Base-by-base conservation (phyloP, 2,888 invertebrate genomes). In the Zelleria hepariella region DNA sequence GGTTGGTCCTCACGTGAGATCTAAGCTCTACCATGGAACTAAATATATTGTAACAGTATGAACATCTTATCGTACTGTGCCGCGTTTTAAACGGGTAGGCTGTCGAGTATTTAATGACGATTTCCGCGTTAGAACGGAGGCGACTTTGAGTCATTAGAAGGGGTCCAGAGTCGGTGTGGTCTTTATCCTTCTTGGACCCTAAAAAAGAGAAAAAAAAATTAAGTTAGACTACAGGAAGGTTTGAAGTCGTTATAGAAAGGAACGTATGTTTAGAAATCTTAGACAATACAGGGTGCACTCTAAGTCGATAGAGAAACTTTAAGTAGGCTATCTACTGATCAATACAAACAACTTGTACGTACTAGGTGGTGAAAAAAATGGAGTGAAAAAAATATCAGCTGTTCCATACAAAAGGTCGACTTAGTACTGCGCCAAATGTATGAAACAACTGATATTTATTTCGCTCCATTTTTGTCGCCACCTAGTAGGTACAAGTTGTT, bases 141-240 rank as follows among this genome's bases (percentile, higher is more conserved):
- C 85, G 83, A 65, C 82, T 78, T 75, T 84, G 84, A 15, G 86
- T 79, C 65, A 87, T 80, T 84, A 82, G 86, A 82, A 80, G 80
- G n/a, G 24, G 68, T 67, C 79, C 79, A 71, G 66, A 75, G 66
- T 78, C 78, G 74, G 67, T 75, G 67, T 80, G 75, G 74, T 67
- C 80, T 81, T 77, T 79, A 80, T 81, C 82, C 85, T 83, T 80
- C 74, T 77, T 78, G 75, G 76, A 70, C 72, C 87, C 87, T 87
- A 87, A 83, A 87, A 87, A 85, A 78, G 85, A 81, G 85, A 82
- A 85, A 84, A 52, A 23, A 21, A 20, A 42, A 15, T 42, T 15
- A 10, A 15, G 10, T 42, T 42, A 42, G 32, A 15, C 15, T 42
- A 42, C 32, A 42, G 15, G 32, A 2, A 42, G 15, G 1, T 42